Base-by-base conservation (phyloP, 2,113 vertebrate species). In the Nibea coibor region DNA sequence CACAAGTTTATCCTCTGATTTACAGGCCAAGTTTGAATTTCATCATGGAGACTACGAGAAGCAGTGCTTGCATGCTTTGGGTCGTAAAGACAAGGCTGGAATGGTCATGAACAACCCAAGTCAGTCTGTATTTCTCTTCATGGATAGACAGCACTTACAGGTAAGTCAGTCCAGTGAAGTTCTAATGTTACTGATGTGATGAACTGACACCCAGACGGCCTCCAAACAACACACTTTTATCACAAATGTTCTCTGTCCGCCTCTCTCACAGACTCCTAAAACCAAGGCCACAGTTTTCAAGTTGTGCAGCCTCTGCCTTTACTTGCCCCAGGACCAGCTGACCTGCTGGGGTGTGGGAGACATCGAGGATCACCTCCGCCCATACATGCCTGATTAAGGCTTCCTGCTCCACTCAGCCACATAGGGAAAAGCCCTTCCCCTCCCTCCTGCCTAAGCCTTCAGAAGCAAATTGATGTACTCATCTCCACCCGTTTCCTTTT, bases 241-340 rank as follows among this genome's bases (percentile, higher is more conserved):
- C 10, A 39, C 56, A 48, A 43, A 74, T 26, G 3, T 71, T 24
- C 22, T 80, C 3, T 78, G 20, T 59, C 20, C 71, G 75, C 9
- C 78, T 83, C 64, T 54, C 20, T 71, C 89, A 45, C 92, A 99
- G 98, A 99, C 97, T 97, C 96, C 97, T 95, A 99, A 99, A 97
- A 97, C 96, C 94, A 99, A 99, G 98, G 97, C 97, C 93, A 98
- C 97, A 92, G 96, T 99, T 95, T 98, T 99, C 97, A 99, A 99
- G 96, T 96, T 99, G 96, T 99, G 98, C 97, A 99, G 98, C 96
- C 96, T 99, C 93, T 99, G 98, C 96, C 96, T 99, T 90, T 99
- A 98, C 96, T 95, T 99, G 95, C 98, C 98, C 83, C 98, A 99
- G 96, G 98, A 99, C 90, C 98, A 99, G 96, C 97, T 99, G 94